Conservation (phyloP, 2,888 invertebrate species). For the Lampropteryx suffumata region DNA sequence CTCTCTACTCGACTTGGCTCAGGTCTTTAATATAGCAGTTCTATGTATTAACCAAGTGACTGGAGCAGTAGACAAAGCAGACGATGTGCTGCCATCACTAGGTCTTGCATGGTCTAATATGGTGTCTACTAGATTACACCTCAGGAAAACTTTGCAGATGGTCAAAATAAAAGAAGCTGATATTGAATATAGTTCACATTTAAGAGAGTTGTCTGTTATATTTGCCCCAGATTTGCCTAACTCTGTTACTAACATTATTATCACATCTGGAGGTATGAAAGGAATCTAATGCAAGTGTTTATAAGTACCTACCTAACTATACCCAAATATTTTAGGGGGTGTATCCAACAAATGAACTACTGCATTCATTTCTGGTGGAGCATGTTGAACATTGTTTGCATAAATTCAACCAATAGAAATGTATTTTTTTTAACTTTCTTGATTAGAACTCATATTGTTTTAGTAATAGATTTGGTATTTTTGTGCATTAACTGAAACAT, state of each 20-base stretch:
- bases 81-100: constrained; percentile 60
- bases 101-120: constrained; percentile 78
- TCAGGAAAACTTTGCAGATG: constrained; percentile 44
- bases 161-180: constrained; percentile 18
- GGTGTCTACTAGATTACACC: constrained; percentile 59
- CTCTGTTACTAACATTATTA: constrained; percentile 46
- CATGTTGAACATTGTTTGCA: too few relatives aligned
- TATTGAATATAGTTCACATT: constrained; percentile 32
- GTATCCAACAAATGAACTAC: too few relatives aligned
- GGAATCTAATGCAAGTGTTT: constrained; percentile 3
- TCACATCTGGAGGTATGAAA: constrained; percentile 53
- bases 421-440: too few relatives aligned
- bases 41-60: constrained; percentile 76
- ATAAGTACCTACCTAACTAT: too few relatives aligned
- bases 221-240: constrained; percentile 66
- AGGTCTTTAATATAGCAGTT: constrained; percentile 58
- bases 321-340: too few relatives aligned
- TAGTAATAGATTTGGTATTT: too few relatives aligned
- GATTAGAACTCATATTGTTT: too few relatives aligned
- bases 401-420: too few relatives aligned
- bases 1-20: constrained; percentile 53
- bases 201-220: constrained; percentile 56
- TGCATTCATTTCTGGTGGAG: too few relatives aligned
- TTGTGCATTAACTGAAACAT: too few relatives aligned
- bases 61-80: constrained; percentile 51